phyloP scores from a whole-genome alignment of 2,797 vertebrate genomes.

The Sebastolobus altivelis region DNA sequence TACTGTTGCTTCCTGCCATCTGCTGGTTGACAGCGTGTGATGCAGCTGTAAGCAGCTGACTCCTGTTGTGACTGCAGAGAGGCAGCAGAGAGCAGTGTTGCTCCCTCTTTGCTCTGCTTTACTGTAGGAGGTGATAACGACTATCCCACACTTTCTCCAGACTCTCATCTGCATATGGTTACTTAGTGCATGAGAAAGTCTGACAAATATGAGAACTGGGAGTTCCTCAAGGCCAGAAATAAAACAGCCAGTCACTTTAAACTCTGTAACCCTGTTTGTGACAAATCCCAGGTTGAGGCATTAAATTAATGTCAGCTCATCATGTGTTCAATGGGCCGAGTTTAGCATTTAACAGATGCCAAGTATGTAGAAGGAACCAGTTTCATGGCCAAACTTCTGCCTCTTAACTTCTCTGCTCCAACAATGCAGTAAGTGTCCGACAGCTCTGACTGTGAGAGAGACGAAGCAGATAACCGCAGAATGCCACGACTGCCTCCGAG shows the following conservation, averaged over 20 bases:
- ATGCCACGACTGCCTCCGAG: slow-evolving; percentile 43
- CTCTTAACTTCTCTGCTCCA: slow-evolving; percentile 33
- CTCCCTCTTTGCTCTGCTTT: background rate
- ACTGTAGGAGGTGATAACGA: background rate
- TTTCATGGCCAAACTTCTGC: slow-evolving; percentile 44
- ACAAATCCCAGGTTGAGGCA: slow-evolving; percentile 8
- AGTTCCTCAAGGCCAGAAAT: slow-evolving; percentile 6
- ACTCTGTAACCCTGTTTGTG: slow-evolving; percentile 24
- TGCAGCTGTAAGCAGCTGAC: slow-evolving; percentile 14
- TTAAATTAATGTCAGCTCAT: slow-evolving; percentile 33
- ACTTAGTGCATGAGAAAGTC: slow-evolving; percentile 15
- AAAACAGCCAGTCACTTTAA: slow-evolving; percentile 21
- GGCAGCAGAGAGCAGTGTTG: slow-evolving; percentile 64
- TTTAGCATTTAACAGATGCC: slow-evolving; percentile 18
- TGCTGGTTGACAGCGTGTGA: slow-evolving; percentile 42
- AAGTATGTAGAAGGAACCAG: slow-evolving; percentile 38
- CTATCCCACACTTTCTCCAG: slow-evolving; percentile 23
- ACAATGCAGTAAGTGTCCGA: slow-evolving; percentile 66
- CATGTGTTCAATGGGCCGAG: slow-evolving; percentile 20
- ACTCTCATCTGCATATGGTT: slow-evolving; percentile 6
- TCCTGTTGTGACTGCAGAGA: background rate
- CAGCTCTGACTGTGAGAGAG: slow-evolving; percentile 38
- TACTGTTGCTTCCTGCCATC: slow-evolving; percentile 52
- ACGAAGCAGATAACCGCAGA: slow-evolving; percentile 56
- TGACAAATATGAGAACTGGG: slow-evolving; percentile 12